Conservation (phyloP, 2,113 vertebrate genomes). For the Pelodiscus sinensis region DNA sequence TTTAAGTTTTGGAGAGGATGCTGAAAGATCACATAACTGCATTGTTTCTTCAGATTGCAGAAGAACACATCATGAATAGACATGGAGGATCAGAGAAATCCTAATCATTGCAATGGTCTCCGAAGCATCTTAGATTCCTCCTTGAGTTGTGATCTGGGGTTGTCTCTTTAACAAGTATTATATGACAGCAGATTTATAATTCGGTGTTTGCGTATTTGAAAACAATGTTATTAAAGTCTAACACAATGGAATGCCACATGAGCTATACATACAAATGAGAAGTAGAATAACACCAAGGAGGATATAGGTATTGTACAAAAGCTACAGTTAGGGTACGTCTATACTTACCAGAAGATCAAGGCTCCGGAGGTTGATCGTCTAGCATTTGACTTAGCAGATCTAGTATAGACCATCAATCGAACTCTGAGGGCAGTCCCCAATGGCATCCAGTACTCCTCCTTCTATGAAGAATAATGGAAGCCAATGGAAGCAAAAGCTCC, state of each 20-base stretch:
- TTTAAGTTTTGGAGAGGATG: too few relatives aligned
- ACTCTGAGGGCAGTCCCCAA: too few relatives aligned
- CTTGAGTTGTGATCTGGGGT: fast-evolving
- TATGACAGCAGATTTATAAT: background rate
- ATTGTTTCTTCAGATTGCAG: background rate
- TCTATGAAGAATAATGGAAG: too few relatives aligned
- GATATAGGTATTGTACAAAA: background rate
- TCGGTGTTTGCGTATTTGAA: background rate
- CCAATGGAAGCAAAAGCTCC: too few relatives aligned
- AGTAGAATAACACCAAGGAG: background rate
- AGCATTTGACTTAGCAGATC: too few relatives aligned
- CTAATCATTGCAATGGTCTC: too few relatives aligned
- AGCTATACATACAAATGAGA: background rate
- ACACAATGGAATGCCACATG: background rate
- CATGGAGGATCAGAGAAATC: background rate
- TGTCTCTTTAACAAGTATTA: background rate
- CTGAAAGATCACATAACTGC: too few relatives aligned
- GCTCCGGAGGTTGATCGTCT: too few relatives aligned
- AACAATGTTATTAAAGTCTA: background rate
- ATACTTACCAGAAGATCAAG: too few relatives aligned
- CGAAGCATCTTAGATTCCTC: background rate
- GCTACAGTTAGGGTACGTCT: too few relatives aligned
- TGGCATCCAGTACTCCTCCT: too few relatives aligned
- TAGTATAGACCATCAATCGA: too few relatives aligned
- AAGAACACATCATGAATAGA: background rate